Conservation (phyloP, 2,888 invertebrate species). For the Himalopsyche japonica region DNA sequence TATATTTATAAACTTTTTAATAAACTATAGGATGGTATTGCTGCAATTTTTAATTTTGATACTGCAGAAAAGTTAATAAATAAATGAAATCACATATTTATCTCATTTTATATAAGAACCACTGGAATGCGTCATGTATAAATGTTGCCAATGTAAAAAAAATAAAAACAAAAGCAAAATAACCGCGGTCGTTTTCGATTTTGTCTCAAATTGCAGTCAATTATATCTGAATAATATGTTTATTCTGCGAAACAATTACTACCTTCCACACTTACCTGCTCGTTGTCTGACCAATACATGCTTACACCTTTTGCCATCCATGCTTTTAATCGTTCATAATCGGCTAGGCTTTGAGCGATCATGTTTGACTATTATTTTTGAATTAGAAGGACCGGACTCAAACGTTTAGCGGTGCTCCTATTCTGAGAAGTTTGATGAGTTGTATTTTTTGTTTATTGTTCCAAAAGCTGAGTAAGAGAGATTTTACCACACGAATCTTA, state of each 20-base stretch:
- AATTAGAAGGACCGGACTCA: neutral
- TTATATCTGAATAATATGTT: neutral
- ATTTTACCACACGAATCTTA: neutral
- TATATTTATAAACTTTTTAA: no score
- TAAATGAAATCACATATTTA: no score
- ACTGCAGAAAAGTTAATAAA: no score
- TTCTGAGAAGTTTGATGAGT: neutral
- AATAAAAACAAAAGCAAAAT: neutral
- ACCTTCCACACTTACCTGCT: neutral
- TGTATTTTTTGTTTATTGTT: neutral
- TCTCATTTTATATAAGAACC: neutral
- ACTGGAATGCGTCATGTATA: neutral
- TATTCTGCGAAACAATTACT: neutral
- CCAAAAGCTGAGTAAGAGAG: neutral
- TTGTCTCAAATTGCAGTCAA: neutral
- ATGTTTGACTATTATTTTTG: neutral
- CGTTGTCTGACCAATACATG: neutral
- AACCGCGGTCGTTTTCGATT: neutral
- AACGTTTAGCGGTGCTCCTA: neutral
- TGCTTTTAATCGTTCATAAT: neutral
- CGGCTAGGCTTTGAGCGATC: neutral
- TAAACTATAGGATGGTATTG: no score
- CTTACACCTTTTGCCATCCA: neutral
- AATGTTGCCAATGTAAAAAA: neutral
- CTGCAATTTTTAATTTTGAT: no score